phyloP scores from a whole-genome alignment of 1,140 invertebrate genomes.

The Heliothis virescens region DNA sequence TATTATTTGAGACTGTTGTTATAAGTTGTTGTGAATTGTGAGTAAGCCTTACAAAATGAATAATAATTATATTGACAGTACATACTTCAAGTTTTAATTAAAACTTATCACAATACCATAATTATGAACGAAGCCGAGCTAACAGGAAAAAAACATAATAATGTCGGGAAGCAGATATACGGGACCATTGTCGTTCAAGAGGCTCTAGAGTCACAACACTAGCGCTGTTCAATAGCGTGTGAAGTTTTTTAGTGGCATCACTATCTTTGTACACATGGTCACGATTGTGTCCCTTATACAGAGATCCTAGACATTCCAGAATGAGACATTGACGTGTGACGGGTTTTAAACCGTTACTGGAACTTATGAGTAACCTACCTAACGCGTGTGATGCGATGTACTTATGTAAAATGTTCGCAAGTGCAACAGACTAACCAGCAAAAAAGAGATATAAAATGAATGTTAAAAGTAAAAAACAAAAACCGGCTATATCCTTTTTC shows the following conservation, averaged over 20 bases:
- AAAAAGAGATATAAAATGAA: no score
- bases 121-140: neutral
- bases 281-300: constrained; percentile 34
- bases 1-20: neutral
- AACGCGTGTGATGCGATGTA: no score
- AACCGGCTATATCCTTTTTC: no score
- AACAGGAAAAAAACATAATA: constrained; percentile 6
- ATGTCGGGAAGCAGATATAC: constrained; percentile 43
- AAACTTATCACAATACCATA: constrained; percentile 9
- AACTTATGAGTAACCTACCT: no score
- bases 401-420: no score
- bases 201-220: constrained; percentile 24
- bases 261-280: constrained; percentile 34
- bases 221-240: constrained; percentile 24
- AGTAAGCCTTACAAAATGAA: neutral
- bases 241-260: constrained; percentile 22
- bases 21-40: neutral
- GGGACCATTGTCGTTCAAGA: constrained; percentile 41
- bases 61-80: neutral
- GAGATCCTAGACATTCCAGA: constrained; percentile 6
- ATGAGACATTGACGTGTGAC: neutral
- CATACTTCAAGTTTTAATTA: neutral
- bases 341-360: neutral
- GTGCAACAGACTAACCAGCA: no score
- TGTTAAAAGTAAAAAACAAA: no score